phyloP scores from a whole-genome alignment of 2,113 vertebrate genomes.

The Chitala chitala region DNA sequence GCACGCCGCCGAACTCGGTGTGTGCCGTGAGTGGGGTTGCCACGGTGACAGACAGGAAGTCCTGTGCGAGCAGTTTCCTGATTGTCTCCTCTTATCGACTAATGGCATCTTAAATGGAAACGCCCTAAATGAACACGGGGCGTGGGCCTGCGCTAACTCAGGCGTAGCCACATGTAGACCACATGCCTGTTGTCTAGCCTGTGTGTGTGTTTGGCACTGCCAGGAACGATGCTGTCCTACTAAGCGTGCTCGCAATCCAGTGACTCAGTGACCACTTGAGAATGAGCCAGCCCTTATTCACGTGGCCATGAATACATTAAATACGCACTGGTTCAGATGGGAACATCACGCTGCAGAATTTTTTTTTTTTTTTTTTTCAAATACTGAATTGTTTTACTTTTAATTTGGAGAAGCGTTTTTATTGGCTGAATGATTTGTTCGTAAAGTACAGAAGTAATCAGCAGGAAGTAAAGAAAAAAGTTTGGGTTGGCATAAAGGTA shows the following conservation, averaged over 20 bases:
- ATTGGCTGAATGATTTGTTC: background rate
- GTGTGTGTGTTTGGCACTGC: no score
- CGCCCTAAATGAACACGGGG: background rate
- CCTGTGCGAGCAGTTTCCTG: slow-evolving; percentile 22
- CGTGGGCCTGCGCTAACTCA: background rate
- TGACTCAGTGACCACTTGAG: background rate
- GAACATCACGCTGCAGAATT: background rate
- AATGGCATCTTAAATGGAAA: slow-evolving; percentile 17
- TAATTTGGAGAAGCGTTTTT: no score
- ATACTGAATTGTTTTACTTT: background rate
- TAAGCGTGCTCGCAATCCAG: background rate
- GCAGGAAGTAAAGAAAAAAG: background rate
- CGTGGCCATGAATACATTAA: no score
- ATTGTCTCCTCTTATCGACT: slow-evolving; percentile 21
- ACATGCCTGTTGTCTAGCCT: no score
- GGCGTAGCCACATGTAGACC: background rate
- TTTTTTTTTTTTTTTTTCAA: background rate
- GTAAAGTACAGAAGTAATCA: background rate
- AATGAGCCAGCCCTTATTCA: background rate
- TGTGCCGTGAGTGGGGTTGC: background rate
- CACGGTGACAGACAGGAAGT: slow-evolving; percentile 26
- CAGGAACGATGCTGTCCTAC: no score
- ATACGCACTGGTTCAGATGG: background rate
- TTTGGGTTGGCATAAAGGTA: no score
- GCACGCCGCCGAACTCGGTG: no score